Base-by-base conservation (phyloP, 2,888 invertebrate species). In the Lordiphosa andalusiaca region DNA sequence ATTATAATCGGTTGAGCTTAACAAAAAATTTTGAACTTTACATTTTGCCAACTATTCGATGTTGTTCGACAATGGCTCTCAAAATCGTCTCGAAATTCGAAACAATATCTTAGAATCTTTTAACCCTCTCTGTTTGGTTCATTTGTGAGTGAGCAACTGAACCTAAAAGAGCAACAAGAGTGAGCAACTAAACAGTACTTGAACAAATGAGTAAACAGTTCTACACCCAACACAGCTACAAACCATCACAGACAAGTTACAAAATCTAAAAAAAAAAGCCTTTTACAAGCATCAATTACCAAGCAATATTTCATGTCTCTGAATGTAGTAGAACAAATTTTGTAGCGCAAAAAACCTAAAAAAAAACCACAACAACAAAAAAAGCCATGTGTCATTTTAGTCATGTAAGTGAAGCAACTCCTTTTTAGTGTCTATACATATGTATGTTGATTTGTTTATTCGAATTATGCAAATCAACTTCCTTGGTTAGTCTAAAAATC, bases 291-390 rank as follows among this genome's bases (percentile, higher is more conserved):
- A 71, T 62, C 56, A 70, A 80, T 70, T 70, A 75, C 69, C 71
- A 67, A 83, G 80, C 80, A 80, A 80, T 80, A 80, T 76, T 83
- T 71, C 73, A 82, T 75, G 82, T 77, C 82, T 77, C 82, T 77
- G 69, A 82, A 75, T 82, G 76, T 77, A 60, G 66, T 67, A 67
- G 66, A 66, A 50, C 75, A 71, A 78, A 75, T 61, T 58, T 58
- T 67, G 70, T 74, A 77, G 78, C 61, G 44, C 60, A 64, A 59
- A 58, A 58, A 57, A 47, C 37, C 48, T 53, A 61, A 60, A 51
- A 53, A 60, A 68, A 68, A n/a, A n/a, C n/a, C n/a, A 63, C 60
- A 49, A 38, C 47, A 41, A 40, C 38, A 51, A 55, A 59, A 49
- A 49, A 66, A 61, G 63, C 50, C 52, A 67, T 75, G 82, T 78